A percentile compares a stretch with the other conserved stretches of the same genome.
These are phyloP conservation scores for Melipona bicolor DNA, from an alignment of 2,888 invertebrate genomes.

Conservation along the genomic window DNA sequence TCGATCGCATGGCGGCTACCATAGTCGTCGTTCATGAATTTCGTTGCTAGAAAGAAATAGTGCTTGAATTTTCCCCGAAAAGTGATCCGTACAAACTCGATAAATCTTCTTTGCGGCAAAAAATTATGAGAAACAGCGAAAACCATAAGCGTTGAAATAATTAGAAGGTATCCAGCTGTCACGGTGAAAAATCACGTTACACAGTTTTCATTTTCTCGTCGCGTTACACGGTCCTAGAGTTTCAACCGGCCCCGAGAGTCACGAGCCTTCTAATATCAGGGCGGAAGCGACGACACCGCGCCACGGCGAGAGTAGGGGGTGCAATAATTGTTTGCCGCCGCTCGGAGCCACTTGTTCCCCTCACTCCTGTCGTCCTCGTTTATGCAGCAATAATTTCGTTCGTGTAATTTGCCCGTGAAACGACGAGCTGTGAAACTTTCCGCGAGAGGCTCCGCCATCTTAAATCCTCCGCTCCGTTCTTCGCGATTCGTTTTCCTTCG, in stretches of 20 bases:
- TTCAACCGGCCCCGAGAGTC: not conserved
- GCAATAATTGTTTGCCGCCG: conserved; percentile 45
- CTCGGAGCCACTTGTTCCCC: not conserved
- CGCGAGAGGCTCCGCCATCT: not conserved
- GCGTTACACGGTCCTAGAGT: not conserved
- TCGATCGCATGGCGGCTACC: too few relatives aligned
- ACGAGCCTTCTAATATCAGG: conserved; percentile 15
- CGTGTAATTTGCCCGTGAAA: conserved; percentile 33
- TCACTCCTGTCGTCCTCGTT: conserved; percentile 23
- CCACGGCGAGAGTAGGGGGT: not conserved
- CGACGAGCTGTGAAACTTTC: conserved; percentile 27
- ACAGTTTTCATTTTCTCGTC: not conserved
- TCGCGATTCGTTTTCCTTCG: not conserved
- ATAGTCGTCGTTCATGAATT: too few relatives aligned
- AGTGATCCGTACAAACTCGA: not conserved
- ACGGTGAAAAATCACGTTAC: not conserved
- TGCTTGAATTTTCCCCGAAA: too few relatives aligned
- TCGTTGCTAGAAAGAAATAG: too few relatives aligned
- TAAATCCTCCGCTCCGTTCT: not conserved
- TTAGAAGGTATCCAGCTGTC: not conserved
- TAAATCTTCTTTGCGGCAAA: not conserved
- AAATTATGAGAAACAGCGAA: too few relatives aligned
- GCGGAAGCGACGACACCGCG: not conserved
- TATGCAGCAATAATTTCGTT: conserved; percentile 38
- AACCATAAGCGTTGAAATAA: not conserved